Evolutionary conservation across 2,113 vertebrate genomes (phyloP).

Genomic region (Dipodomys merriami): DNA sequence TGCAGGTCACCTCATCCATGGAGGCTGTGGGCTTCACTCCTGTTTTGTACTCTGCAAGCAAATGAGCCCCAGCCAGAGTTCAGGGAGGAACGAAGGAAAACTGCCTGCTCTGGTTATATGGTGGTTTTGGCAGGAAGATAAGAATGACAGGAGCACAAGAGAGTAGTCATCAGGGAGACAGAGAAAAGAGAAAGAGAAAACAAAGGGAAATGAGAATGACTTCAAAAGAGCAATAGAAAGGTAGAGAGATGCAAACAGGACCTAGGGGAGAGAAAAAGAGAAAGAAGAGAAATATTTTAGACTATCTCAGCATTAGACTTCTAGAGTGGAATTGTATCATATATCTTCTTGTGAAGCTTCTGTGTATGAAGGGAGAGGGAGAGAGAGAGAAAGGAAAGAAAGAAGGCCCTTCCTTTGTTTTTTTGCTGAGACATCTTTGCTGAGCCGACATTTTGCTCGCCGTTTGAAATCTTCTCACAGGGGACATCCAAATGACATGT

Average conservation of each 20-base stretch:
- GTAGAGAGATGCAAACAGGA: background rate
- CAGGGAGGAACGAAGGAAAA: background rate
- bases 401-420: slow-evolving; percentile 13
- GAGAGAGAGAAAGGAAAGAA: background rate
- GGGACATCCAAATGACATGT: background rate
- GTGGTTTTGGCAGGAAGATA: background rate
- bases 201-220: slow-evolving; percentile 7
- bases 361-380: background rate
- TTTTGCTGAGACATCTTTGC: slow-evolving; percentile 61
- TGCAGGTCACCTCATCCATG: background rate
- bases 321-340: background rate
- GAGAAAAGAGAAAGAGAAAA: background rate
- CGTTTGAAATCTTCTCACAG: background rate
- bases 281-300: slow-evolving; percentile 30
- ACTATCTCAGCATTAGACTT: background rate
- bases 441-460: background rate
- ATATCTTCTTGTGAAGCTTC: slow-evolving; percentile 31
- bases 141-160: background rate
- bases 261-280: background rate
- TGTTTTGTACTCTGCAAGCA: background rate
- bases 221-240: background rate
- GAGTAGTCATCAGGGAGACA: background rate
- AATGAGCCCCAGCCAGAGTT: slow-evolving; percentile 60
- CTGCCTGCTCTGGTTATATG: background rate
- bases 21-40: background rate